Evolutionary conservation across 92 coral and sea anemone species (phyloP).

Genomic region (Siderastrea radians): DNA sequence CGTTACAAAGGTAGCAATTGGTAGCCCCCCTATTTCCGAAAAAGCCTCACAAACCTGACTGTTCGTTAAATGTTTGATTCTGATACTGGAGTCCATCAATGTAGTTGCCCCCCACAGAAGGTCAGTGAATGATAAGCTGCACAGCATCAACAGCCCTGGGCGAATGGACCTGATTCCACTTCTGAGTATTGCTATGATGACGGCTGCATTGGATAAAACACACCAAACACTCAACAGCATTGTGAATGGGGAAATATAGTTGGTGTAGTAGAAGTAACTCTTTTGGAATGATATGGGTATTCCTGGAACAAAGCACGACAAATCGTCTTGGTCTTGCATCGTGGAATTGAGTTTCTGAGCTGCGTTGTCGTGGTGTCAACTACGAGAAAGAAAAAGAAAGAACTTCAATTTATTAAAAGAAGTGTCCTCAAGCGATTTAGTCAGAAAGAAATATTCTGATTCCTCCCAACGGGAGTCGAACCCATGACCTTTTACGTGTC

Average conservation of each 20-base stretch:
- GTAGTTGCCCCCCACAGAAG: constrained; percentile 15
- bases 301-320: constrained; percentile 1
- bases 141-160: constrained; percentile 15
- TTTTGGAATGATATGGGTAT: background rate
- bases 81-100: background rate
- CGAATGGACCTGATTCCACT: background rate
- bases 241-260: background rate
- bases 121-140: background rate
- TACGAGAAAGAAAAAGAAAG: background rate
- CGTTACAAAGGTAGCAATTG: no score
- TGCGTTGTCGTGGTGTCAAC: background rate
- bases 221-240: constrained; percentile 11
- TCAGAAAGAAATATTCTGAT: no score
- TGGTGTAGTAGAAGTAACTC: background rate
- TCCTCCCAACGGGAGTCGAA: no score
- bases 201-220: background rate
- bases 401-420: background rate
- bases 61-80: background rate
- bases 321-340: background rate
- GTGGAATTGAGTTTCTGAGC: background rate
- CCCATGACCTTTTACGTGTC: no score
- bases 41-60: constrained; percentile 3
- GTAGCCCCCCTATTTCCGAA: background rate
- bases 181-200: background rate
- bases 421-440: no score